Base-by-base conservation (phyloP, 2,113 vertebrate species). In the Microtus pennsylvanicus region DNA sequence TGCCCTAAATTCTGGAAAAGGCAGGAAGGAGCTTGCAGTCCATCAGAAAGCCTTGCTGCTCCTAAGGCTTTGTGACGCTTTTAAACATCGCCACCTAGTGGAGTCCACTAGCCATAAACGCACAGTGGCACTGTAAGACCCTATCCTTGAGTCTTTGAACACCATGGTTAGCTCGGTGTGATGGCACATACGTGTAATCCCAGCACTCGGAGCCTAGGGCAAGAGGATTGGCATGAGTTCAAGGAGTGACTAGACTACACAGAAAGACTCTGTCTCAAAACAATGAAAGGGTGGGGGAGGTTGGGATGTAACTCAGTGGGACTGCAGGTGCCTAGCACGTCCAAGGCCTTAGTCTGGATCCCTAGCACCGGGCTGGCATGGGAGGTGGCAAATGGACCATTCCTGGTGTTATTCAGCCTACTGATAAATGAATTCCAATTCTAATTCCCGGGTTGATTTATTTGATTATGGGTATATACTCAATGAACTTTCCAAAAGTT, bases 11-110 rank as follows among this genome's bases (percentile, higher is more conserved):
- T 89, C 76, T 90, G 58, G 30, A 69, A 93, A 90, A 96, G 50
- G 47, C 72, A 38, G 38, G 35, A 86, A 26, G 72, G 35, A 1
- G 52, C n/a, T 69, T 5, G 22, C 33, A 61, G 30, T 82, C 74
- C 47, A 11, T 74, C 58, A 82, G 87, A 70, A 93, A 94, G 19
- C 72, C 11, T 9, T 10, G 38, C 30, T 12, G 16, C 85, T 89
- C 76, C 47, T 42, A 6, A 9, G 26, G 22, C 81, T 89, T 90
- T 94, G 72, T 52, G 95, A 90, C 30, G 38, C 82, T 93, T 96
- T 75, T 80, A 97, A 96, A 97, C 58, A 89, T 93, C 69, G 95
- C 95, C 97, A 91, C 87, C 97, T 97, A 92, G 96, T 93, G 96
- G 94, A 92, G 7, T 75, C 21, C 10, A 19, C 69, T 94, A 52